Percentiles rank a stretch among this genome's conserved stretches.
phyloP scores from a whole-genome alignment of 2,113 vertebrate genomes.

The Prunella fulvescens region DNA sequence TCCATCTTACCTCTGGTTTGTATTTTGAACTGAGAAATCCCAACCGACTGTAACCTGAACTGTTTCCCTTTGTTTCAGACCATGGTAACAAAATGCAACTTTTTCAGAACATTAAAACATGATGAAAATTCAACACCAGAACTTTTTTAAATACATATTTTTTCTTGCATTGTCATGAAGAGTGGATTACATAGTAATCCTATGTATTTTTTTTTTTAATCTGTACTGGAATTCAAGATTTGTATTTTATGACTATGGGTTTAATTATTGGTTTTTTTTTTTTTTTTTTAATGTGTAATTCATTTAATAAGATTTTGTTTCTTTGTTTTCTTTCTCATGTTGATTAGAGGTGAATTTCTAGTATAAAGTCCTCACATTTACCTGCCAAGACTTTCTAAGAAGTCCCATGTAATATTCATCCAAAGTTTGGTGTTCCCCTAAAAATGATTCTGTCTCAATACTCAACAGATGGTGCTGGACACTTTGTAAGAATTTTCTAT shows the following conservation, averaged over 20 bases:
- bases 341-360: background rate
- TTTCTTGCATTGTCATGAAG: background rate
- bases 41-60: background rate
- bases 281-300: background rate
- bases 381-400: accelerated
- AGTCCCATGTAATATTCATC: background rate
- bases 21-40: background rate
- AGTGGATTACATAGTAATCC: background rate
- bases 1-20: background rate
- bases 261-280: background rate
- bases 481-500: background rate
- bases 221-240: background rate
- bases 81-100: background rate
- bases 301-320: background rate
- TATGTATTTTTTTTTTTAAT: background rate
- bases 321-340: background rate
- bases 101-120: background rate
- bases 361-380: background rate
- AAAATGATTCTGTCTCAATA: background rate
- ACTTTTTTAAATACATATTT: background rate
- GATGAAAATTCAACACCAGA: background rate
- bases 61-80: background rate
- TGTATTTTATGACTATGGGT: background rate
- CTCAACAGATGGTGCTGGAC: background rate
- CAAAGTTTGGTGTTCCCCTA: background rate